Evolutionary conservation across 2,888 invertebrate species (phyloP), one percentile per base, ranked within the genome.

Genomic region (Noctua fimbriata): DNA sequence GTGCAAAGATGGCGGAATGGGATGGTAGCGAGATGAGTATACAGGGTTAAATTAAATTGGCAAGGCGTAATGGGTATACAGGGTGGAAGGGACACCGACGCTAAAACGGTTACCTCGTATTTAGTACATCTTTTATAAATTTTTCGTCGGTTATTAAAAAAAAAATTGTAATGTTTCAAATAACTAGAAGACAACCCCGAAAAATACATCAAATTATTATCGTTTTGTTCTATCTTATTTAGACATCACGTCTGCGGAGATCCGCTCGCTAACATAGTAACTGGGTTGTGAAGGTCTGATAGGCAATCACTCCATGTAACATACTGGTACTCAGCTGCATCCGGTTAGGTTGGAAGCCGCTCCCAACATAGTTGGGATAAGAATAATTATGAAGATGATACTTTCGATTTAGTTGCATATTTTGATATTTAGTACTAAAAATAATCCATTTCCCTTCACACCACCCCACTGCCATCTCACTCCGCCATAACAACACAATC

Each of bases 401-500:
- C 6, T 60, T 28, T 58, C n/a, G 12, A n/a, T 58, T n/a, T 58
- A 1, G 14, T n/a, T 12, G 10, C 58, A 58, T 55, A 55, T 55
- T 55, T 24, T 58, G 21, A 52, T 55, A 21, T 52, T 52, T 7
- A 52, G 21, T 52, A 47, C 47, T 44, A 55, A 41, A 41, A 55
- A 36, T 21, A 28, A 28, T 16, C 32, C 0, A 32, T n/a, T n/a
- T n/a, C 60, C 2, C 21, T 10, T 28, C 24, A 24, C 7, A 44
- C 5, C 16, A 24, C 2, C 32, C 0, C 44, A 1, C 67, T 52
- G 58, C 10, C 66, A 63, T 2, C 47, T 60, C 70, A 36, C 32
- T 41, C 73, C 67, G 24, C n/a, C 66, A 69, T 28, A 47, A 67
- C 52, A 63, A 76, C 69, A 79, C 77, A 69, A 76, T 72, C 82